A percentile compares a stretch with the other conserved stretches of the same genome.
Conservation (phyloP, 92 coral and sea anemone genomes). For the Paragorgia papillata region DNA sequence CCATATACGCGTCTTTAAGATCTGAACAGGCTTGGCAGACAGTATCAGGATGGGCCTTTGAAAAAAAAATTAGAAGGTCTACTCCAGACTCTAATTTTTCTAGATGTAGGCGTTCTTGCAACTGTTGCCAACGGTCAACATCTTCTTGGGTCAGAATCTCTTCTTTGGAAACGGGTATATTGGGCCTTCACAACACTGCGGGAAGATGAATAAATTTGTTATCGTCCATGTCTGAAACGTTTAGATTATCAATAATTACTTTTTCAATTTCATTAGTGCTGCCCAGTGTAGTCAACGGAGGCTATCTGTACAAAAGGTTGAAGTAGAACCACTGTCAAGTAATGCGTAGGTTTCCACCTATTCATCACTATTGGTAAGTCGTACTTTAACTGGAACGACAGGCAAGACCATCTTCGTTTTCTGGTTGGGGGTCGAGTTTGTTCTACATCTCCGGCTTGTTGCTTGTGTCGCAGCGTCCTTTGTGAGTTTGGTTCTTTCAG, state of each 20-base stretch:
- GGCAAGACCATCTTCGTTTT: background rate
- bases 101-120: conserved; percentile 20
- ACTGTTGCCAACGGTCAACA: conserved; percentile 38
- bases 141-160: conserved; percentile 37
- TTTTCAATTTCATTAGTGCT: background rate
- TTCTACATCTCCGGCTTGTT: background rate
- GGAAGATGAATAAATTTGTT: background rate
- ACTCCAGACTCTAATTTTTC: conserved; percentile 3
- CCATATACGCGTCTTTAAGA: conserved; percentile 38
- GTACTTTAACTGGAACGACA: conserved; percentile 5
- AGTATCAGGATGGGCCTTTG: conserved; percentile 45
- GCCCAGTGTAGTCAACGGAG: background rate
- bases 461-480: conserved; percentile 14
- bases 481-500: background rate
- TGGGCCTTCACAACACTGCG: conserved; percentile 1
- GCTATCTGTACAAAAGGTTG: conserved; percentile 12
- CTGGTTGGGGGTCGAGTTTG: background rate
- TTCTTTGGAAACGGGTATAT: conserved; percentile 18
- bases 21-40: conserved; percentile 52
- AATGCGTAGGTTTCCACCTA: conserved; percentile 6
- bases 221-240: conserved; percentile 19
- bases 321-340: conserved; percentile 9
- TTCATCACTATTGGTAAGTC: background rate
- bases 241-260: background rate
- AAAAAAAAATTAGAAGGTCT: conserved; percentile 42